phyloP scores from a whole-genome alignment of 2,113 vertebrate genomes.

The Albula goreensis region DNA sequence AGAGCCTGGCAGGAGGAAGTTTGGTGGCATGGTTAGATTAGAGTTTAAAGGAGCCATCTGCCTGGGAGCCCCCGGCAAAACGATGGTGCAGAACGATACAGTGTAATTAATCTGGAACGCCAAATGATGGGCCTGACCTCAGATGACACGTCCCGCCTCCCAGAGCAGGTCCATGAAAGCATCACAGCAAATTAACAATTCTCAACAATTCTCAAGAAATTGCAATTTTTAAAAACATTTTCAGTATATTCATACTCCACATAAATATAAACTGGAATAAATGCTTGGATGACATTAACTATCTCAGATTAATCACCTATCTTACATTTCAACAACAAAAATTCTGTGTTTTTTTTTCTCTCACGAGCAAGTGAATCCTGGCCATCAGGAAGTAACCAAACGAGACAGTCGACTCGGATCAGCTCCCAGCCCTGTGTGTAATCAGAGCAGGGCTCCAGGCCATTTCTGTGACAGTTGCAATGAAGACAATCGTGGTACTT shows the following conservation, averaged over 20 bases:
- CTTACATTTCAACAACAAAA: not conserved
- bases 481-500: not conserved
- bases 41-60: conserved; percentile 31
- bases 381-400: not conserved
- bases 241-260: not conserved
- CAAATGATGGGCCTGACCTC: conserved; percentile 28
- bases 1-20: conserved; percentile 19
- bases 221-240: no score
- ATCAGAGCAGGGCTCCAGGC: not conserved
- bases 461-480: not conserved
- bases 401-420: not conserved
- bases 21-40: conserved; percentile 21
- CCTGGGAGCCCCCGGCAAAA: conserved; percentile 11
- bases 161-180: not conserved
- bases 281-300: not conserved
- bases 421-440: not conserved
- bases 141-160: conserved; percentile 22
- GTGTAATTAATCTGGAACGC: conserved; percentile 33
- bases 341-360: not conserved
- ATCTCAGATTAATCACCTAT: not conserved
- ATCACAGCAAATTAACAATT: not conserved
- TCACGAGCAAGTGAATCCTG: not conserved
- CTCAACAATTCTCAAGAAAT: no score
- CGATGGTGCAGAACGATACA: conserved; percentile 20
- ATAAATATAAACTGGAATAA: not conserved